phyloP scores from a whole-genome alignment of 2,797 vertebrate species.

The Notolabrus celidotus region DNA sequence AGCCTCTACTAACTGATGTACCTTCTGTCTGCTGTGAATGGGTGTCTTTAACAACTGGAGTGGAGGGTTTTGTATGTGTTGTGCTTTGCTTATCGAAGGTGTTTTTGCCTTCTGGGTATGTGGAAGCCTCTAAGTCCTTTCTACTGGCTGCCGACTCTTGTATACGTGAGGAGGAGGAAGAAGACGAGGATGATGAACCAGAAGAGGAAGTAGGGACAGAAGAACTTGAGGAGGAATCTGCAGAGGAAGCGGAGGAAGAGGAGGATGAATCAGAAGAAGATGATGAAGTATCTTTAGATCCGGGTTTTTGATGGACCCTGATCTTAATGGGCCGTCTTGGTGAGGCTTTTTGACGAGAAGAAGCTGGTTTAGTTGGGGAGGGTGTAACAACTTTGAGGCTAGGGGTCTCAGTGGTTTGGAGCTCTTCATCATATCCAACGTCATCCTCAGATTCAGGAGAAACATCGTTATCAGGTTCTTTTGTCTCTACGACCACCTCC shows the following conservation, averaged over 20 bases:
- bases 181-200: constrained; percentile 40
- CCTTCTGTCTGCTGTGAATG: constrained; percentile 59
- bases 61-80: constrained; percentile 62
- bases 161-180: constrained; percentile 50
- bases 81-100: constrained; percentile 50
- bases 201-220: constrained; percentile 29
- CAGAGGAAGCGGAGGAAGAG: constrained; percentile 40
- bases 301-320: constrained; percentile 71
- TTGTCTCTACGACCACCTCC: constrained; percentile 59
- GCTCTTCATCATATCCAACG: constrained; percentile 28
- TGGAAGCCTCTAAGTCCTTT: constrained; percentile 67
- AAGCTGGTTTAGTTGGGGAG: constrained; percentile 64
- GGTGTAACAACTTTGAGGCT: constrained; percentile 69
- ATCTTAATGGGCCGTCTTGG: constrained; percentile 76
- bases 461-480: constrained; percentile 77
- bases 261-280: constrained; percentile 41
- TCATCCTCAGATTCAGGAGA: constrained; percentile 66
- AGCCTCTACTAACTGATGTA: constrained; percentile 47
- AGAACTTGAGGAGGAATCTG: constrained; percentile 31
- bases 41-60: constrained; percentile 56
- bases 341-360: constrained; percentile 48
- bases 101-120: constrained; percentile 67
- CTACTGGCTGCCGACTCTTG: constrained; percentile 71
- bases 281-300: constrained; percentile 52
- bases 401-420: constrained; percentile 52